These are phyloP conservation scores for Boloria selene DNA, from an alignment of 2,888 invertebrate genomes.

Conservation along the genomic window DNA sequence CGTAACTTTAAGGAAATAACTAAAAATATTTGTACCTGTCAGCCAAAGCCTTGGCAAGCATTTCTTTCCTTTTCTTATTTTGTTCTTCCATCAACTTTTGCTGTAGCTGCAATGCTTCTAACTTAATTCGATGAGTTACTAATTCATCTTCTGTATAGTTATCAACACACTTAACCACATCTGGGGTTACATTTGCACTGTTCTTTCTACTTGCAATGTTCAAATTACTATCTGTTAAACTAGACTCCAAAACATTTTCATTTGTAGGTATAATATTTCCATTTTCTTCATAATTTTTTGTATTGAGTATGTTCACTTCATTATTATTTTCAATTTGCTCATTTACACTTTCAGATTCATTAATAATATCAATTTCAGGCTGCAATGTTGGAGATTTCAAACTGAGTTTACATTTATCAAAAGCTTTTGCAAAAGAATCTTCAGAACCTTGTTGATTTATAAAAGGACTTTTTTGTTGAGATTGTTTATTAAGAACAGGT, in stretches of 20 bases:
- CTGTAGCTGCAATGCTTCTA: constrained; percentile 86
- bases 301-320: constrained; percentile 13
- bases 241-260: constrained; percentile 25
- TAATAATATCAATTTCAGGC: constrained; percentile 38
- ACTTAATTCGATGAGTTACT: constrained; percentile 74
- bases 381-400: constrained; percentile 51
- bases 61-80: constrained; percentile 88
- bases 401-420: constrained; percentile 72
- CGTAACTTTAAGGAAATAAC: not conserved
- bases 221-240: constrained; percentile 14
- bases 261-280: constrained; percentile 35
- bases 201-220: constrained; percentile 44
- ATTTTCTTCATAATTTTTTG: constrained; percentile 44
- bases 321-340: constrained; percentile 13
- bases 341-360: constrained; percentile 34
- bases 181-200: constrained; percentile 53
- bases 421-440: constrained; percentile 63
- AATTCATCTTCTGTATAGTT: constrained; percentile 68
- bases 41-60: constrained; percentile 87
- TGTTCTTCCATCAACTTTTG: constrained; percentile 91
- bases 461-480: constrained; percentile 51
- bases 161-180: constrained; percentile 62
- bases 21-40: constrained; percentile 80
- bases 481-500: constrained; percentile 44
- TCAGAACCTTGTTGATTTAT: constrained; percentile 57